phyloP scores from a whole-genome alignment of 2,797 vertebrate genomes.

The Limosa lapponica region DNA sequence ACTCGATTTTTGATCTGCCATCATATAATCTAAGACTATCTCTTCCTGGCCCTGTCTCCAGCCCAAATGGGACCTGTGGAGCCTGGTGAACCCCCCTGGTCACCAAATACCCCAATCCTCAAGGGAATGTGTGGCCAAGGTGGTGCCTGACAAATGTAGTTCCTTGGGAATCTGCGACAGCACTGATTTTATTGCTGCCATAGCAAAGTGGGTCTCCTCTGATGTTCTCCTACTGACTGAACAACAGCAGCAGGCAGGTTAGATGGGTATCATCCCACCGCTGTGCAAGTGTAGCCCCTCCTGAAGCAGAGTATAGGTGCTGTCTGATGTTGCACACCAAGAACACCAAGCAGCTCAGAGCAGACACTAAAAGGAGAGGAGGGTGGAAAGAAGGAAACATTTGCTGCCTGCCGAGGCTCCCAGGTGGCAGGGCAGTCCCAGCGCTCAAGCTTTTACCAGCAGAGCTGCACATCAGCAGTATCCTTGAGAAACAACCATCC shows the following conservation, averaged over 20 bases:
- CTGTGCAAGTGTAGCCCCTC: rapidly evolving
- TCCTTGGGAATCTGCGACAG: background rate
- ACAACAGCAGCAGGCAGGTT: background rate
- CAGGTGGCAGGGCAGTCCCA: background rate
- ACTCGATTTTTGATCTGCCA: background rate
- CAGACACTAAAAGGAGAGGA: background rate
- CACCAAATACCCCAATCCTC: background rate
- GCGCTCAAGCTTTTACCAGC: background rate
- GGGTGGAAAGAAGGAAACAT: background rate
- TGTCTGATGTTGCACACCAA: background rate
- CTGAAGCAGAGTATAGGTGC: background rate
- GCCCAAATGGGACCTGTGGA: background rate
- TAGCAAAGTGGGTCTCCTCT: background rate
- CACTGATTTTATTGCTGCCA: background rate
- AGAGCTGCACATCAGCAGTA: background rate
- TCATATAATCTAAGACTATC: background rate
- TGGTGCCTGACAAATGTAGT: background rate
- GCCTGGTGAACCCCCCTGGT: rapidly evolving
- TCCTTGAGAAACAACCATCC: background rate
- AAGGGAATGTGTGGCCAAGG: background rate
- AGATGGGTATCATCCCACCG: background rate
- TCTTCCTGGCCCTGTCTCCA: background rate
- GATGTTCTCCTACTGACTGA: background rate
- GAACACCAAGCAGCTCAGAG: background rate
- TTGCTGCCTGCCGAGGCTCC: background rate